phyloP scores from a whole-genome alignment of 2,888 invertebrate species.

The Ormia ochracea region DNA sequence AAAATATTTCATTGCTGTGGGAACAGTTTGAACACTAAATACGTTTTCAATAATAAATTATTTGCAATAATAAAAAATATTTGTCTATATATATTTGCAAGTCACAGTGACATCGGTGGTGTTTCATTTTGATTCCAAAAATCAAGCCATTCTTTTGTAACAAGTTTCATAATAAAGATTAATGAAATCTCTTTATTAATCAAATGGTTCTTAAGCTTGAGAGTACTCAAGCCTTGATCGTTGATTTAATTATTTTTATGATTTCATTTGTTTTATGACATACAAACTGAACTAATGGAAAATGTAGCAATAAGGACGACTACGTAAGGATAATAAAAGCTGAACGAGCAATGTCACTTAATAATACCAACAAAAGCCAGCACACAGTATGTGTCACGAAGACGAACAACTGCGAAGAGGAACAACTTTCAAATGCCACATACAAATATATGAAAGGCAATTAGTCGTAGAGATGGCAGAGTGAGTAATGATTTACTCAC shows the following conservation, averaged over 20 bases:
- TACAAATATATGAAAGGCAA: not conserved
- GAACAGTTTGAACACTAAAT: too few species aligned
- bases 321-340: slow-evolving; percentile 31
- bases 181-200: not conserved
- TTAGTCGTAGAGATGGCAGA: not conserved
- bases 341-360: slow-evolving; percentile 4
- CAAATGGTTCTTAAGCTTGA: not conserved
- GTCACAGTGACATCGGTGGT: not conserved
- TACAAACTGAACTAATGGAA: not conserved
- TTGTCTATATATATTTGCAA: too few species aligned
- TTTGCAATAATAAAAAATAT: too few species aligned
- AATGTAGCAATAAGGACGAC: slow-evolving; percentile 14
- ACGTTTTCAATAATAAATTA: too few species aligned
- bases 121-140: not conserved
- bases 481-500: not conserved
- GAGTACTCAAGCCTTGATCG: not conserved
- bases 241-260: not conserved
- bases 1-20: too few species aligned
- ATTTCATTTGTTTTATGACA: not conserved
- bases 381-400: not conserved
- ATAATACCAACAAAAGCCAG: not conserved
- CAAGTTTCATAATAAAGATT: slow-evolving; percentile 12
- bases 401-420: slow-evolving; percentile 8
- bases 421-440: slow-evolving; percentile 23
- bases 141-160: not conserved